Evolutionary conservation across 2,797 vertebrate genomes (phyloP), one percentile per base, ranked within the genome.

Genomic region (Rallus crepitans): DNA sequence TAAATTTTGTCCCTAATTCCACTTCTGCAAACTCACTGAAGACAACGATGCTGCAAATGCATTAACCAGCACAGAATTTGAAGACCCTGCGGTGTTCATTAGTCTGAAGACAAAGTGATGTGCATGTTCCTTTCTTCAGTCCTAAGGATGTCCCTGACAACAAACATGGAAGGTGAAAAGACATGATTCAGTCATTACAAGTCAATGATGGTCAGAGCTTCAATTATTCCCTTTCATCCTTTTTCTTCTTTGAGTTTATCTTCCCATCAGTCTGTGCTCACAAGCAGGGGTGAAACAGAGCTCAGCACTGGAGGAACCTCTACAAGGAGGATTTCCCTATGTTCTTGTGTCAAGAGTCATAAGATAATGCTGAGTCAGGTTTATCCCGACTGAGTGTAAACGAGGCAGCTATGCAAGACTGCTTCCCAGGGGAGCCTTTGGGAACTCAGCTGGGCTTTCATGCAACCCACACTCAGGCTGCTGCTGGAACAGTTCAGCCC

Each of bases 51-150:
- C 13, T 76, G 27, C 17, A 87, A 77, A 39, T 50, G n/a, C 31
- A 45, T 27, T 40, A 59, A 52, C 9, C 14, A 76, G 27, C 12
- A 15, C 30, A 82, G 30, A 52, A 68, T 47, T 40, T 50, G 47
- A 60, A 82, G 31, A 27, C 3, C 0, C 1, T 8, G 6, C 4
- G 1, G 8, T 52, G 20, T 78, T 19, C 17, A 2, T 7, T 18
- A 42, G 15, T 15, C 13, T 63, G 45, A 90, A 61, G 28, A 56
- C 28, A 85, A 70, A 50, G 6, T 15, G 11, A 71, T 3, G 1
- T 15, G 40, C 60, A 31, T 23, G 12, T 33, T 63, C 35, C 37
- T 77, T 59, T 19, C 23, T 56, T 68, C 60, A 56, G 56, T 39
- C 25, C 33, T 33, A 57, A 65, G 31, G 21, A 45, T 56, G 14